Percentiles rank a stretch among this genome's conserved stretches.
These are phyloP conservation scores for Rhodinocichla rosea DNA, from an alignment of 2,113 vertebrate species.

Conservation along the genomic window DNA sequence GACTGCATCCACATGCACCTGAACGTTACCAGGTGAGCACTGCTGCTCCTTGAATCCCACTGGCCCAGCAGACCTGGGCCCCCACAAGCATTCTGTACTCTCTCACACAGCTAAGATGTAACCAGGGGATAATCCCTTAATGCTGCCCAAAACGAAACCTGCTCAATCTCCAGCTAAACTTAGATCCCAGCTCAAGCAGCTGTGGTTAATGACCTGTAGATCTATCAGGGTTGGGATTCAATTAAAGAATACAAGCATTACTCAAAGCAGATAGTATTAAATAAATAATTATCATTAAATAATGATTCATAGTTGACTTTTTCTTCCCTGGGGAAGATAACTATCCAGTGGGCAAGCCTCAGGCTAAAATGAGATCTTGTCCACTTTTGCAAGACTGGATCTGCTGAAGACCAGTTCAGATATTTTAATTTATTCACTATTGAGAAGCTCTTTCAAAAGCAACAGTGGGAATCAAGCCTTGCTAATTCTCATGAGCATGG, in stretches of 20 bases:
- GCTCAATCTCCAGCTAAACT: not conserved
- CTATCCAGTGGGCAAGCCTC: not conserved
- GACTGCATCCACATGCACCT: constrained; percentile 86
- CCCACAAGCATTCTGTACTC: not conserved
- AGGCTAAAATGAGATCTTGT: not conserved
- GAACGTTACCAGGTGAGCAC: constrained; percentile 80
- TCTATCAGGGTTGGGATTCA: not conserved
- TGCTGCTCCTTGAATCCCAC: not conserved
- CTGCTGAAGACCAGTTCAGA: not conserved
- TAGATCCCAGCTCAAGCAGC: not conserved
- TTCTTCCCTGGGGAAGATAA: not conserved
- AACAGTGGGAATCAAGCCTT: not conserved
- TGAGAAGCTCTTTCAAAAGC: not conserved
- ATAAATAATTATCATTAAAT: not conserved
- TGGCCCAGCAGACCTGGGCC: not conserved
- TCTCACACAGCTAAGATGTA: not conserved
- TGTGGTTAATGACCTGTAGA: not conserved
- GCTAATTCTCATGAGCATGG: not conserved
- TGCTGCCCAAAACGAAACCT: not conserved
- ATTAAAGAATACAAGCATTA: not conserved
- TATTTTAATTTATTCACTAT: not conserved
- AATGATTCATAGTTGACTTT: not conserved
- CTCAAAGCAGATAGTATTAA: not conserved
- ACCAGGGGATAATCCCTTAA: not conserved
- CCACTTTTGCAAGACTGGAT: not conserved